phyloP scores from a whole-genome alignment of 2,113 vertebrate species.

The Crypturellus undulatus region DNA sequence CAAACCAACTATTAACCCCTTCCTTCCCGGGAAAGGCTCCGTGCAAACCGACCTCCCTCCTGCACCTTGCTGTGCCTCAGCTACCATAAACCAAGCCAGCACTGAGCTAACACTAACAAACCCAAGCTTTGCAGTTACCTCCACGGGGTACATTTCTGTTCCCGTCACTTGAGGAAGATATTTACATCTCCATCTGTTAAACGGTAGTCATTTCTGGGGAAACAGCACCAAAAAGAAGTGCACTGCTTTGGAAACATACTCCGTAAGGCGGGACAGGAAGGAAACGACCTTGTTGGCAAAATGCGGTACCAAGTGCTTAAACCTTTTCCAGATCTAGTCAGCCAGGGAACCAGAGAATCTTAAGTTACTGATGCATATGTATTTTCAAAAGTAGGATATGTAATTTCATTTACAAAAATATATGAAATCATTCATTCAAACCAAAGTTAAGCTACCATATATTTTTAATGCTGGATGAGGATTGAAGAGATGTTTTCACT shows the following conservation, averaged over 20 bases:
- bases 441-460: not conserved
- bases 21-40: not conserved
- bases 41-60: fast-evolving
- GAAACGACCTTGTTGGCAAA: not conserved
- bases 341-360: not conserved
- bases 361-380: not conserved
- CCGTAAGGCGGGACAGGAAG: not conserved
- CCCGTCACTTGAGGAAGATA: not conserved
- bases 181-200: not conserved
- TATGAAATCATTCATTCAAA: conserved; percentile 13
- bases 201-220: not conserved
- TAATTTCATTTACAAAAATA: not conserved
- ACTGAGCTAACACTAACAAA: not conserved
- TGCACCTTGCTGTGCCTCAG: not conserved
- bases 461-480: conserved; percentile 48
- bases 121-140: not conserved
- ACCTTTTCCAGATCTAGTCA: not conserved
- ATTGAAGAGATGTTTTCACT: conserved; percentile 43
- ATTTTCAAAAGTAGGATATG: not conserved
- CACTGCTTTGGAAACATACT: not conserved
- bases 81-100: not conserved
- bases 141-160: not conserved
- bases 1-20: not conserved
- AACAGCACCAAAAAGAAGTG: not conserved
- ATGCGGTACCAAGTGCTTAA: not conserved